phyloP scores from a whole-genome alignment of 2,113 vertebrate genomes.

The Centropus bengalensis region DNA sequence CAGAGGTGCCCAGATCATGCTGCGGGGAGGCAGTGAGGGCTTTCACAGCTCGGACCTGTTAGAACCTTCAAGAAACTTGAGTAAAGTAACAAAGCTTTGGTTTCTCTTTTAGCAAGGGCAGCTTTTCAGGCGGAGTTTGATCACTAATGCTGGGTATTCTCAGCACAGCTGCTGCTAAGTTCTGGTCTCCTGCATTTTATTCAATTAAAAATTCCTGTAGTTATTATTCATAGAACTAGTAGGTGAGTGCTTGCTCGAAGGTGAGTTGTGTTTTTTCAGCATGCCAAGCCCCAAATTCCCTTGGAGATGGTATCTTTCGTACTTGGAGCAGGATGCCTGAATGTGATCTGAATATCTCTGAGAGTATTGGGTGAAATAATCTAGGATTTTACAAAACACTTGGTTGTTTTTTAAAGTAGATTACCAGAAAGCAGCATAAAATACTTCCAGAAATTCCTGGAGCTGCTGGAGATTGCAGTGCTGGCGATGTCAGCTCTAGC shows the following conservation, averaged over 20 bases:
- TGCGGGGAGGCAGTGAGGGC: background rate
- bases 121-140: background rate
- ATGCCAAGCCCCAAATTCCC: background rate
- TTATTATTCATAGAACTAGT: slow-evolving; percentile 19
- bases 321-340: background rate
- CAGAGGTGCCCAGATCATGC: background rate
- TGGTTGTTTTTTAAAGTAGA: background rate
- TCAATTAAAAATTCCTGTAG: background rate
- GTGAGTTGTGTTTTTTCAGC: background rate
- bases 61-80: background rate
- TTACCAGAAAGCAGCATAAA: background rate
- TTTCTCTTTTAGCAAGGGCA: background rate
- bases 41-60: background rate
- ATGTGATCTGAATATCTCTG: background rate
- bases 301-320: background rate
- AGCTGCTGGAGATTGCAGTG: background rate
- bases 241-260: background rate
- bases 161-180: background rate
- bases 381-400: background rate
- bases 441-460: background rate
- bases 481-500: background rate
- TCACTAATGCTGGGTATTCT: background rate
- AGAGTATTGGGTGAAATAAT: background rate
- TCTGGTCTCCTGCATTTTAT: background rate
- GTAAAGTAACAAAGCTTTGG: background rate